Evolutionary conservation across 2,113 vertebrate species (phyloP).

Genomic region (Hippocampus zosterae): DNA sequence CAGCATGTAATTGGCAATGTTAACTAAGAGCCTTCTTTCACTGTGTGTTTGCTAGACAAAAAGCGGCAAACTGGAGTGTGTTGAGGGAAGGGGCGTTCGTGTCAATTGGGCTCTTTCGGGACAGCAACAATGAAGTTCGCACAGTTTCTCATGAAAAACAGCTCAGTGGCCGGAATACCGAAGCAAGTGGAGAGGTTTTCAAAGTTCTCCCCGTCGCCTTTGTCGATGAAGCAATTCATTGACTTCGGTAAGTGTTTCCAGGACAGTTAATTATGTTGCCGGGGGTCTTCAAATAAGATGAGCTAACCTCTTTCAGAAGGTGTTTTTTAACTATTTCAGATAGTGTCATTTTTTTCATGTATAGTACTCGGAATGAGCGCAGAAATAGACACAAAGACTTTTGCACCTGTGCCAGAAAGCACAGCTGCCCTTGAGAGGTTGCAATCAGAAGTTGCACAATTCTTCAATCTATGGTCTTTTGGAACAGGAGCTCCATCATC

Average conservation of each 20-base stretch:
- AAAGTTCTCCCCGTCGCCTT: conserved; percentile 88
- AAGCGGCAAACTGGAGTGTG: conserved; percentile 17
- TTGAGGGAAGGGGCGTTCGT: conserved; percentile 21
- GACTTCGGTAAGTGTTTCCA: conserved; percentile 83
- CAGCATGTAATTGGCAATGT: background rate
- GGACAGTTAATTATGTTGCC: background rate
- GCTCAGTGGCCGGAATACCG: conserved; percentile 67
- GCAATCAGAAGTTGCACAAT: background rate
- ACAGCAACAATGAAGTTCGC: conserved; percentile 81
- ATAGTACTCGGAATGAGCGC: no score
- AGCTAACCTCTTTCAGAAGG: no score
- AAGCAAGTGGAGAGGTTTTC: conserved; percentile 81
- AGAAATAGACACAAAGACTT: no score
- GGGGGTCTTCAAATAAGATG: background rate
- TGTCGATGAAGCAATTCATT: conserved; percentile 95
- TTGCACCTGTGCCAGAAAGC: no score
- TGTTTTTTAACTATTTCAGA: no score
- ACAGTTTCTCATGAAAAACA: conserved; percentile 78
- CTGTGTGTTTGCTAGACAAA: background rate
- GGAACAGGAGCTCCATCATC: background rate
- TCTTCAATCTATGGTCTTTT: background rate
- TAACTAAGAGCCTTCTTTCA: background rate
- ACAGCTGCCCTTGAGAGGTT: no score
- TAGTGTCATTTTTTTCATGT: no score
- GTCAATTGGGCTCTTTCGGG: conserved; percentile 7